Base-by-base conservation (phyloP, 2,113 vertebrate genomes). In the Bubalus kerabau region DNA sequence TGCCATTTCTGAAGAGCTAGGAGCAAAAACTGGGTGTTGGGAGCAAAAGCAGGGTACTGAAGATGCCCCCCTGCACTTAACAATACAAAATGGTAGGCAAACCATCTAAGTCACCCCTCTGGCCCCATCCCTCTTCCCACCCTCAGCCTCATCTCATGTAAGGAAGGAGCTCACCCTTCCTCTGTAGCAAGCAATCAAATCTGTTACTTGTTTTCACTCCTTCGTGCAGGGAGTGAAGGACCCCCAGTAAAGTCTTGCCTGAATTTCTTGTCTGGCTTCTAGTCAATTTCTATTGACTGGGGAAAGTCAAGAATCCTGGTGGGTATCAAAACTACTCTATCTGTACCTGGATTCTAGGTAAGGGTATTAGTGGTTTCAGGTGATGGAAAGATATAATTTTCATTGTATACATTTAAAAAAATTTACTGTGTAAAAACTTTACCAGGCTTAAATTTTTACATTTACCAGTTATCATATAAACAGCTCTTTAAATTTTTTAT, bases 291-390 rank as follows among this genome's bases (percentile, higher is more conserved):
- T 32, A 32, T 32, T 64, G 62, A 64, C 30, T 64, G 7, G 30
- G 62, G 6, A 64, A 64, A 64, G 3, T 32, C 62, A 64, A 64
- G 62, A 64, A 64, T 7, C 30, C 30, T 64, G 30, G 30, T 64
- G 6, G 30, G 15, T 64, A 17, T 32, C 30, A 64, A 64, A 64
- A 26, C 24, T 85, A 59, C 14, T 85, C n/a, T 40, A 43, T 26
- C 23, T 76, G 30, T 64, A 64, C 62, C 62, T 64, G 62, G 30
- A 64, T 64, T 64, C 30, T 64, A 64, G 62, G 30, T 64, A 64
- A 64, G 3, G 3, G 0, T 64, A 76, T 43, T 40, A 43, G 6
- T 24, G 40, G 23, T 76, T 24, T 76, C 0, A 0, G 36, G 40
- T 43, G 11, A 46, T 76, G 26, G 26, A 6, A 60, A 60, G 23